These are phyloP conservation scores for Gobionotothen gibberifrons DNA, from an alignment of 2,797 vertebrate species.

Conservation along the genomic window DNA sequence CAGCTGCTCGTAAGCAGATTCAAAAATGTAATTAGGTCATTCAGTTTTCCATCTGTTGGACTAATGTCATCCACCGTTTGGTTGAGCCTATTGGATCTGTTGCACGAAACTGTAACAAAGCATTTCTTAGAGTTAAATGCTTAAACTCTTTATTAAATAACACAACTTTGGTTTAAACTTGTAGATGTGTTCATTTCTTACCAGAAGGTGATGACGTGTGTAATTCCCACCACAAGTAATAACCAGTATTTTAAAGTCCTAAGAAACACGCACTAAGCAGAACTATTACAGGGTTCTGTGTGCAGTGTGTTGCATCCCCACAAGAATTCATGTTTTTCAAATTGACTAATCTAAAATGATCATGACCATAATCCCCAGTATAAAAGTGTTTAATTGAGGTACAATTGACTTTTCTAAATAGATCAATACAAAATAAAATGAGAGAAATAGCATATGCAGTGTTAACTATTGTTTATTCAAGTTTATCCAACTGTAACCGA, in stretches of 20 bases:
- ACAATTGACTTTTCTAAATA: neutral
- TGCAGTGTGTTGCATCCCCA: too few species aligned
- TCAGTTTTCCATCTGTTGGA: conserved; percentile 64
- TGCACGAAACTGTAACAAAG: conserved; percentile 18
- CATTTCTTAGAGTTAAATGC: neutral
- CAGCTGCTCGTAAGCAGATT: conserved; percentile 49
- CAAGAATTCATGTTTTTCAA: neutral
- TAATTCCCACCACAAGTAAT: too few species aligned
- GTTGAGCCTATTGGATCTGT: conserved; percentile 20
- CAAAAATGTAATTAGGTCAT: conserved; percentile 67
- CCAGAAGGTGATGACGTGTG: too few species aligned
- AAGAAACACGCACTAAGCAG: too few species aligned
- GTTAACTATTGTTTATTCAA: conserved; percentile 3
- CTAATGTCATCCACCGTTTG: conserved; percentile 30
- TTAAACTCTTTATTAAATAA: too few species aligned
- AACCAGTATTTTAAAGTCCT: too few species aligned
- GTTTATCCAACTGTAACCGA: conserved; percentile 10
- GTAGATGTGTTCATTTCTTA: too few species aligned
- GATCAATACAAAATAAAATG: neutral
- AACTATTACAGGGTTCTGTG: too few species aligned
- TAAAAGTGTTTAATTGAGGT: neutral
- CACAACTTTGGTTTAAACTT: too few species aligned
- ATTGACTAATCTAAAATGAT: neutral
- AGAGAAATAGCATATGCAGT: neutral
- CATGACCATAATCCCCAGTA: neutral